Evolutionary conservation across 2,888 invertebrate genomes (phyloP), one percentile per base, ranked within the genome.

Genomic region (Agrilus mali): DNA sequence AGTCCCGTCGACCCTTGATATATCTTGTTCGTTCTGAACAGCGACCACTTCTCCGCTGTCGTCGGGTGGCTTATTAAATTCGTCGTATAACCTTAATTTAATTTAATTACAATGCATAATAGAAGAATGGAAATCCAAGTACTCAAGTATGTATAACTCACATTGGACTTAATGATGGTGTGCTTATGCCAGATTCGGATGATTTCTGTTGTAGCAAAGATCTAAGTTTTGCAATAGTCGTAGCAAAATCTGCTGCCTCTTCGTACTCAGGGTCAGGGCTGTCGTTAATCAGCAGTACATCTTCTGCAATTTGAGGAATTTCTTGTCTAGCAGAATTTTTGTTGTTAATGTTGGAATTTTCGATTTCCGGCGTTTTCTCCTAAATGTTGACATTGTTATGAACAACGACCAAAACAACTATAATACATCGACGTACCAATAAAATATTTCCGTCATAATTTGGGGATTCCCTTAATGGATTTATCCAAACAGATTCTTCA

Each of bases 221-320:
- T 40, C 82, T 64, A 39, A 82, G 64, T 60, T 80, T 79, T 37
- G 82, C 82, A 55, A 82, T 82, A 54, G 80, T 80, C 45, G 80
- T 75, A 43, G 81, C 80, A 40, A 83, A 74, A 63, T 82, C 82
- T 0, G 80, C 80, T 0, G 78, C 73, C 56, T 82, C 83, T 59
- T 83, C 82, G 58, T 82, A 82, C 56, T 81, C 77, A 1, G 79
- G 80, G 51, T 74, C 76, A 0, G 68, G 65, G 52, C 64, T 66
- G 13, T 58, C 58, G n/a, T 42, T 49, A 2, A 43, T 44, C 5
- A 40, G 10, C 5, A 46, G 36, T 2, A 48, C 41, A 6, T 55
- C 53, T 40, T 52, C 51, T 7, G 45, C 43, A 39, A 50, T 53
- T 40, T 46, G 51, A 12, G 54, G 53, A 38, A 55, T 49, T 5